A percentile compares a stretch with the other conserved stretches of the same genome.
phyloP scores from a whole-genome alignment of 1,140 invertebrate species.

The Drosophila watanabei region DNA sequence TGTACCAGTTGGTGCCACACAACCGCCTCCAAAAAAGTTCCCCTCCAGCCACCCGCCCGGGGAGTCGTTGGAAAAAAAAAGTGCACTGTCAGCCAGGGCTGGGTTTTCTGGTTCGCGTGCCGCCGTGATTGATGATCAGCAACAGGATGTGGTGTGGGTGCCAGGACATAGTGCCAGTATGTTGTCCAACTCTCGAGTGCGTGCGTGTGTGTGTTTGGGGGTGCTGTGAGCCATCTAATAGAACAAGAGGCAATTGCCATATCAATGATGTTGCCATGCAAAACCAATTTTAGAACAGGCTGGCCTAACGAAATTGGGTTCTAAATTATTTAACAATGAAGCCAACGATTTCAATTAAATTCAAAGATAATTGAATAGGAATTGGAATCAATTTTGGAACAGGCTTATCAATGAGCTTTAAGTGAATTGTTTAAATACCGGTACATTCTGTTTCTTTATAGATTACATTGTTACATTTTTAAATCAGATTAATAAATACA shows the following conservation, averaged over 20 bases:
- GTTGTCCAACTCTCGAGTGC: neutral
- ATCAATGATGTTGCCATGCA: slow-evolving; percentile 58
- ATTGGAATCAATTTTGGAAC: slow-evolving; percentile 4
- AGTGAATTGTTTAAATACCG: neutral
- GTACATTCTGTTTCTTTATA: neutral
- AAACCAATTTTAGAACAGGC: slow-evolving; percentile 24
- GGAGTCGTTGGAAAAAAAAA: slow-evolving; percentile 51
- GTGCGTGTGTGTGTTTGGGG: slow-evolving; percentile 42
- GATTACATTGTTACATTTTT: too few species aligned
- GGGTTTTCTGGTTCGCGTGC: slow-evolving; percentile 49
- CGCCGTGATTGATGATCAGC: slow-evolving; percentile 49
- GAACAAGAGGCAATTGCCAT: slow-evolving; percentile 72
- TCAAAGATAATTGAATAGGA: slow-evolving; percentile 20
- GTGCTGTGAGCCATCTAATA: slow-evolving; percentile 63
- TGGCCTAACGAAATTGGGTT: slow-evolving; percentile 32
- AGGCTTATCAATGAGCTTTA: neutral
- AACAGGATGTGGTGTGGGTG: slow-evolving; percentile 17
- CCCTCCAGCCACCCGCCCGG: neutral
- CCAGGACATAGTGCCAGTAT: slow-evolving; percentile 2
- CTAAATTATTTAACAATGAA: slow-evolving; percentile 41
- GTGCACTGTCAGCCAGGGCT: slow-evolving; percentile 64
- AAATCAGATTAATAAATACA: neutral
- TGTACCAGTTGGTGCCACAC: slow-evolving; percentile 21
- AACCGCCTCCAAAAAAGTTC: neutral
- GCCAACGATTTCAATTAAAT: slow-evolving; percentile 21